A percentile compares a stretch with the other conserved stretches of the same genome.
These are phyloP conservation scores for Alces alces DNA, from an alignment of 2,113 vertebrate species.

Conservation along the genomic window DNA sequence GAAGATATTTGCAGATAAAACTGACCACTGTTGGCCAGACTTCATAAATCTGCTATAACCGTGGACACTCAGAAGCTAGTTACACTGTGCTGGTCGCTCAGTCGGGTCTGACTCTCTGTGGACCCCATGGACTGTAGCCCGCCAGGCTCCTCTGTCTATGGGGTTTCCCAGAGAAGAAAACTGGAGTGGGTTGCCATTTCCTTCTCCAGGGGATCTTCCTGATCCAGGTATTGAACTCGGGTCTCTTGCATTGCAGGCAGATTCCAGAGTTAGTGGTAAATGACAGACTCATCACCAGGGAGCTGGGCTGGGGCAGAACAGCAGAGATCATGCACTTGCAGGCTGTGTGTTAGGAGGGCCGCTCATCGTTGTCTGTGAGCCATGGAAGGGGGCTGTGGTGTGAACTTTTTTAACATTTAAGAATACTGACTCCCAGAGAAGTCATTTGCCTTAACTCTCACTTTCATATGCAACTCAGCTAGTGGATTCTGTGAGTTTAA, in stretches of 20 bases:
- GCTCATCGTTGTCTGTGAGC: neutral
- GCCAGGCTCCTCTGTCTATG: neutral
- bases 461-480: neutral
- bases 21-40: neutral
- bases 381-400: neutral
- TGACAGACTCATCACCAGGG: rapidly evolving
- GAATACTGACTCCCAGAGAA: neutral
- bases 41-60: neutral
- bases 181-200: neutral
- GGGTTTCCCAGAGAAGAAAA: neutral
- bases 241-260: neutral
- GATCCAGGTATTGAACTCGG: neutral
- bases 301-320: neutral
- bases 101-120: neutral
- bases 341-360: neutral
- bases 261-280: neutral
- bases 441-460: neutral
- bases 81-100: neutral
- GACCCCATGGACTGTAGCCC: neutral
- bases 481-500: neutral
- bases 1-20: neutral
- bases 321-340: neutral
- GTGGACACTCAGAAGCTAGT: neutral
- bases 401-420: neutral
- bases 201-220: neutral